A percentile compares a stretch with the other conserved stretches of the same genome.
These are phyloP conservation scores for Hippopotamus amphibius DNA, from an alignment of 2,113 vertebrate species.

Conservation along the genomic window DNA sequence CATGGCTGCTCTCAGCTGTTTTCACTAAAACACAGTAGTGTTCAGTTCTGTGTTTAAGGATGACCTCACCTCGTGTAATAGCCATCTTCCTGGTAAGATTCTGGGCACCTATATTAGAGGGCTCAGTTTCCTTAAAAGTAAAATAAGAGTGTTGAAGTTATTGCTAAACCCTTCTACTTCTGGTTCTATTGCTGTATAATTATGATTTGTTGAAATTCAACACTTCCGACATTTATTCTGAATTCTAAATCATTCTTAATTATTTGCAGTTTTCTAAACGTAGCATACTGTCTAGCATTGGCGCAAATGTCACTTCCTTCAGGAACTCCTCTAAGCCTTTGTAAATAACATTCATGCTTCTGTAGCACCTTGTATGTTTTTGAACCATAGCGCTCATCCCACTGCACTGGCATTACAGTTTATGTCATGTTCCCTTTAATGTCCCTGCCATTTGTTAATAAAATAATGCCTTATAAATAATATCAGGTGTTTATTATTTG, in stretches of 20 bases:
- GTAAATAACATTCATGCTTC: background rate
- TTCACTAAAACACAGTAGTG: background rate
- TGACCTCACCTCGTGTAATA: background rate
- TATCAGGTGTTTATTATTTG: background rate
- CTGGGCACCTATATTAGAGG: background rate
- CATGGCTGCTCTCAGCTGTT: background rate
- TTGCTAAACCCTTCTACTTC: background rate
- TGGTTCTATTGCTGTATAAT: background rate
- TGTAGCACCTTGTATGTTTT: background rate
- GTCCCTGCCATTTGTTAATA: background rate
- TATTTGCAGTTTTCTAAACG: background rate
- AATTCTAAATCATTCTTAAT: background rate
- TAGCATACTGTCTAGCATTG: background rate
- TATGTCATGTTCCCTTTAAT: background rate
- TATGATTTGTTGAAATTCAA: background rate
- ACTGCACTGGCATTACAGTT: background rate
- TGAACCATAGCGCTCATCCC: background rate
- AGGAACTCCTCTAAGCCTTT: background rate
- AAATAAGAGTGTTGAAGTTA: background rate
- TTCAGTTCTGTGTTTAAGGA: background rate
- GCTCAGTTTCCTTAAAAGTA: background rate
- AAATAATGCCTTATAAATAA: background rate
- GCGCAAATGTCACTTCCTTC: background rate
- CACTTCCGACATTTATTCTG: background rate
- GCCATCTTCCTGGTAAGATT: background rate